Base-by-base conservation (phyloP, 2,888 invertebrate species). In the Frankliniella intonsa region DNA sequence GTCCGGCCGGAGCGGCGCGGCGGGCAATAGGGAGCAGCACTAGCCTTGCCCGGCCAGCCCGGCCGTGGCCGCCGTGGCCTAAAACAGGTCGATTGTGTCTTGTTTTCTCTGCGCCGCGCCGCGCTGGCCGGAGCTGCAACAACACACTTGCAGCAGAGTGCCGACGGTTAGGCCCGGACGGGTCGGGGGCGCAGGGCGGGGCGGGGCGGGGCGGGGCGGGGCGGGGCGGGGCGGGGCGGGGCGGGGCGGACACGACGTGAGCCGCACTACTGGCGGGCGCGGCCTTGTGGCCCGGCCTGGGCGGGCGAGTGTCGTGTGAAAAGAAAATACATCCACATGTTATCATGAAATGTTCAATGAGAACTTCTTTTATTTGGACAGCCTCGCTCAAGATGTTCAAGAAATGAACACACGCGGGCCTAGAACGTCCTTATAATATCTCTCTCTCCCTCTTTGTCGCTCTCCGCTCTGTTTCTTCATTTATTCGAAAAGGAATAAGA, bases 51-150 rank as follows among this genome's bases (percentile, higher is more conserved):
- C 12, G 12, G 25, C 69, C 8, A 12, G 69, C 25, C 22, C n/a
- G 25, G 69, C 69, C 38, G 38, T 5, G 3, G 17, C 17, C 14
- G 55, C 55, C 69, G 22, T 76, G 69, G 69, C 69, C 69, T 76
- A 76, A 76, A 76, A 76, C 69, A 76, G 69, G 25, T 12, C 69
- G 69, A 76, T 76, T 76, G 69, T 76, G 69, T 25, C 69, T 76
- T 76, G 69, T 76, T 76, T 76, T 76, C 69, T 76, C 10, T 25
- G 69, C 55, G 55, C 12, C 11, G 69, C 22, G 22, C 11, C 3
- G 55, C 55, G 51, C 10, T 51, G 3, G 55, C 55, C 1, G 55
- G 3, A 55, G 55, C 55, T 2, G 9, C 55, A 55, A 17, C 55
- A 55, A 17, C 55, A 17, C 14, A 12, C 55, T 55, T 14, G 55